Percentiles rank a stretch among this genome's conserved stretches.
Conservation (phyloP, 2,888 invertebrate genomes). For the Ptilodon capucinus region DNA sequence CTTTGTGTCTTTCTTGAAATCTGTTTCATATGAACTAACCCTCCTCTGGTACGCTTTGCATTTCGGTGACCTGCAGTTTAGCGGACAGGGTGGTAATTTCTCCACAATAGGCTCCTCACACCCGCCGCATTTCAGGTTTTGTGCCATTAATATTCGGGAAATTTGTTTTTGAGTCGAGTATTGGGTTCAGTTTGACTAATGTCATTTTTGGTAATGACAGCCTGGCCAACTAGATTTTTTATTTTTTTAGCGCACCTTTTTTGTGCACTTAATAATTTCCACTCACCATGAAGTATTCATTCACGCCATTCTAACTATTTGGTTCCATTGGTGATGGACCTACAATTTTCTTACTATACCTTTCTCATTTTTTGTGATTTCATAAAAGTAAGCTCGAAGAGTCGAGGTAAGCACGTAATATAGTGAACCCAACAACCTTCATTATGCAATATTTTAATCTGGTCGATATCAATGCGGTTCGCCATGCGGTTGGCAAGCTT, state of each 20-base stretch:
- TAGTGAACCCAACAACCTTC: not conserved
- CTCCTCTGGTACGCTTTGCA: constrained; percentile 51
- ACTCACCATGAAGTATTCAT: too few species aligned
- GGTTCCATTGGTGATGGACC: too few species aligned
- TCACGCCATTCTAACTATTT: too few species aligned
- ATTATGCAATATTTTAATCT: not conserved
- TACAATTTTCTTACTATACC: too few species aligned
- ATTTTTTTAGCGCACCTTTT: too few species aligned
- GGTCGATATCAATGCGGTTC: not conserved
- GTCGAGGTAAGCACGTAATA: too few species aligned
- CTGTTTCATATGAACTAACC: constrained; percentile 22
- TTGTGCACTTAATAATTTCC: too few species aligned
- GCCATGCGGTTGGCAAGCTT: not conserved
- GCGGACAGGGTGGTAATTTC: constrained; percentile 53
- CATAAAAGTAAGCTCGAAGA: too few species aligned
- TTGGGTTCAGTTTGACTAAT: not conserved
- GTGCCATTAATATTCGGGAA: constrained; percentile 32
- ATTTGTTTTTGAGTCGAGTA: not conserved
- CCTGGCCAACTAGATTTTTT: too few species aligned
- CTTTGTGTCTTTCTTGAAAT: too few species aligned
- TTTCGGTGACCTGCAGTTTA: constrained; percentile 55
- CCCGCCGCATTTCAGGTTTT: constrained; percentile 46
- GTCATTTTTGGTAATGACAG: too few species aligned
- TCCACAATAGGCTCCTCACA: constrained; percentile 51
- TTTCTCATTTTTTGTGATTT: too few species aligned